phyloP scores from a whole-genome alignment of 2,888 invertebrate genomes.

The Apeira syringaria region DNA sequence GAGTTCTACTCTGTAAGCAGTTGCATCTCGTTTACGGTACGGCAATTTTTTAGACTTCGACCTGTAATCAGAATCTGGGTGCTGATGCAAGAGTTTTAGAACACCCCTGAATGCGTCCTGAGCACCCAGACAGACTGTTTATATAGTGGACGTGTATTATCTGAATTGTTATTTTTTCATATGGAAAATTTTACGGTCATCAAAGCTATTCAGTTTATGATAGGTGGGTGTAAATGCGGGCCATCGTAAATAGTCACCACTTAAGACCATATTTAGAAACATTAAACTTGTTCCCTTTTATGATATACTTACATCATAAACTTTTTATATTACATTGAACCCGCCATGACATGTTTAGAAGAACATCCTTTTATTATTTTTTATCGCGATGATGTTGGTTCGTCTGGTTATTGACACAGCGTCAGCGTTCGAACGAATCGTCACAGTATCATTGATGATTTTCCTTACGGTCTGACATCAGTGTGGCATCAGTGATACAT shows the following conservation, averaged over 20 bases:
- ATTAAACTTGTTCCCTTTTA: constrained; percentile 34
- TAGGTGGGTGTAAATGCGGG: constrained; percentile 26
- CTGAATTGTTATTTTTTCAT: constrained; percentile 4
- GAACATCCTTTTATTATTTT: constrained; percentile 10
- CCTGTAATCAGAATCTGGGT: too few relatives aligned
- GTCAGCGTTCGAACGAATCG: constrained; percentile 9
- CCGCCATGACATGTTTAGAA: constrained; percentile 15
- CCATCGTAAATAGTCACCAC: constrained; percentile 28
- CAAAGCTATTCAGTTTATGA: constrained; percentile 25
- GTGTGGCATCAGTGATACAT: neutral
- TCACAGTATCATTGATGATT: constrained; percentile 10
- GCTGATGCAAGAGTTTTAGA: too few relatives aligned
- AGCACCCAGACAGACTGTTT: too few relatives aligned
- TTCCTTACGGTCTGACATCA: constrained; percentile 9
- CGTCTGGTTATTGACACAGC: constrained; percentile 8
- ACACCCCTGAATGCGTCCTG: too few relatives aligned
- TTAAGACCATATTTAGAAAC: constrained; percentile 33
- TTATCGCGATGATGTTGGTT: constrained; percentile 16
- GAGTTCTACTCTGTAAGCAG: too few relatives aligned
- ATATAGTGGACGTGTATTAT: too few relatives aligned
- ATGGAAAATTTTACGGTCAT: constrained; percentile 7
- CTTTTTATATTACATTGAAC: constrained; percentile 23
- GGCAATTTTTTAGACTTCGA: too few relatives aligned
- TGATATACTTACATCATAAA: constrained; percentile 32
- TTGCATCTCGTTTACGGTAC: too few relatives aligned